phyloP scores from a whole-genome alignment of 2,113 vertebrate species.

The Myiozetetes cayanensis region DNA sequence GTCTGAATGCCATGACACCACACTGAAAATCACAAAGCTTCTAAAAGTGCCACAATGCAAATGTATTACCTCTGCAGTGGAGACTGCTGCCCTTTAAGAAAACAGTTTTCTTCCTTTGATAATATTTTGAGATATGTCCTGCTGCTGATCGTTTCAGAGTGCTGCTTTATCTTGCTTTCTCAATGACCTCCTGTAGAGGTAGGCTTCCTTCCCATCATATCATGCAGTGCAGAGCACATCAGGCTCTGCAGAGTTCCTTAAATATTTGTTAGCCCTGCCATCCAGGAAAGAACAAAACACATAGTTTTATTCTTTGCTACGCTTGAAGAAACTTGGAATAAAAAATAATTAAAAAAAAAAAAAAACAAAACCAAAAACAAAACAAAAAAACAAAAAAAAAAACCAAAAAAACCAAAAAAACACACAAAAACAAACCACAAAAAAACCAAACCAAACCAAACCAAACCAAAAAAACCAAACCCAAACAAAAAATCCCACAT shows the following conservation, averaged over 20 bases:
- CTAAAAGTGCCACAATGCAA: not conserved
- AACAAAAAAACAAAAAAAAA: too few species aligned
- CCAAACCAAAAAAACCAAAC: too few species aligned
- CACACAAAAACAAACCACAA: too few species aligned
- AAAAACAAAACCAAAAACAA: too few species aligned
- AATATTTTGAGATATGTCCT: conserved; percentile 37
- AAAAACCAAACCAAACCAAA: too few species aligned
- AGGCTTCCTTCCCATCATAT: not conserved
- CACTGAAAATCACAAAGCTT: not conserved
- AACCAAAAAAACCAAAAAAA: too few species aligned
- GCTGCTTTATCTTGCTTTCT: conserved; percentile 16
- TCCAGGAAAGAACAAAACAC: conserved; percentile 8
- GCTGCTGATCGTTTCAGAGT: not conserved
- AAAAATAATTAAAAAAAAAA: not conserved
- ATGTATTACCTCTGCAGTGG: not conserved
- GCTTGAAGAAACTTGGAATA: not conserved
- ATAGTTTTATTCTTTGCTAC: not conserved
- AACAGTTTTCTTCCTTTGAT: conserved; percentile 2
- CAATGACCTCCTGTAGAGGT: not conserved
- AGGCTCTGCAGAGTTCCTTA: conserved; percentile 2
- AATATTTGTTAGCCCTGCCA: conserved; percentile 35
- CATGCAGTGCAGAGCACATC: not conserved
- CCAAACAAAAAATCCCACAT: not conserved
- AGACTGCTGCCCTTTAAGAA: conserved; percentile 5
- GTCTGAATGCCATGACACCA: not conserved